Conservation (phyloP, 2,113 vertebrate genomes). For the Oncorhynchus gorbuscha region DNA sequence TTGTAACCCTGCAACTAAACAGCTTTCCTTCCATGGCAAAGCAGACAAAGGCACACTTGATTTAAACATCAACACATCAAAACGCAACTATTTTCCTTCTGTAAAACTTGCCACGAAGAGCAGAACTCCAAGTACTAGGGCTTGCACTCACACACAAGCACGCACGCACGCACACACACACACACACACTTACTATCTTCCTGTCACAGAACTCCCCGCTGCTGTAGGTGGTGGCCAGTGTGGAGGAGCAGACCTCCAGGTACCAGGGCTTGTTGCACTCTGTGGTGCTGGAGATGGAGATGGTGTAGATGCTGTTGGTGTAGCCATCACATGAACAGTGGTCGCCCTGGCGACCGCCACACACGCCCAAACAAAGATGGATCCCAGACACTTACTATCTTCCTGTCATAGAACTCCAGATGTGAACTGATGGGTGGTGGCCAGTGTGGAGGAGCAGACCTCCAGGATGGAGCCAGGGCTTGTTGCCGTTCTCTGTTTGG, state of each 20-base stretch:
- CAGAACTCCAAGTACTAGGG: neutral
- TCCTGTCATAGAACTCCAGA: no score
- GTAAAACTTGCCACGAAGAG: no score
- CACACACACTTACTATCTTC: constrained; percentile 78
- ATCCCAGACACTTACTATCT: no score
- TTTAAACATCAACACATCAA: neutral
- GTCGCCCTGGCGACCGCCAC: constrained; percentile 85
- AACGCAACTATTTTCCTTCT: neutral
- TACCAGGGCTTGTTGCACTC: constrained; percentile 93
- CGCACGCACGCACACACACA: neutral
- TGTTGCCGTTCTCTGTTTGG: no score
- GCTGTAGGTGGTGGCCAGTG: constrained; percentile 90
- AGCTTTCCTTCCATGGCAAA: neutral
- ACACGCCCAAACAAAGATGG: constrained; percentile 92
- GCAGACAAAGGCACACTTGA: neutral
- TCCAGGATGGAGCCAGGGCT: no score
- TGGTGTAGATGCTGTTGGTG: constrained; percentile 93
- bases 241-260: constrained; percentile 87
- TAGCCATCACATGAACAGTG: constrained; percentile 93
- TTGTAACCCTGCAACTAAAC: neutral
- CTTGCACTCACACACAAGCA: neutral
- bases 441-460: no score
- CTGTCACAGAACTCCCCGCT: constrained; percentile 87
- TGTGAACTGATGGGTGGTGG: no score
- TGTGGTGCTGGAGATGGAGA: constrained; percentile 90